phyloP scores from a whole-genome alignment of 2,797 vertebrate genomes.

The Thripadectes ignobilis region DNA sequence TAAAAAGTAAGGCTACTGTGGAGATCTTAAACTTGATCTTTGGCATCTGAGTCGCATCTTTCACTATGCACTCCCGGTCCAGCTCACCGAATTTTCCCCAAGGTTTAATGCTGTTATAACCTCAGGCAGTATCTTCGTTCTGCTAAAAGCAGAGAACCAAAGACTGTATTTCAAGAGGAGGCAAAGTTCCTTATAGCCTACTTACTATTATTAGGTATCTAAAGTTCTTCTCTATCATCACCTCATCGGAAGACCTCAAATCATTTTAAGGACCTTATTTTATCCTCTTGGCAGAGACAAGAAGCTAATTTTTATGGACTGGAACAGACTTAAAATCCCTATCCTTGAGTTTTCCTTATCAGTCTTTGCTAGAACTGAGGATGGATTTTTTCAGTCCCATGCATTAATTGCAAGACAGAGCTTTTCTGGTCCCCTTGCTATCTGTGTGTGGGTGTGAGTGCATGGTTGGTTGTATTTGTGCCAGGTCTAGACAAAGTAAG shows the following conservation, averaged over 20 bases:
- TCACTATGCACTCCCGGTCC: not conserved
- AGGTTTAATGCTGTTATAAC: not conserved
- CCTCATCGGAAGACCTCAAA: slow-evolving; percentile 17
- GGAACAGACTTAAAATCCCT: not conserved
- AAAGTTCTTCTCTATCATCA: slow-evolving; percentile 14
- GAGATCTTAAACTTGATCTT: slow-evolving; percentile 8
- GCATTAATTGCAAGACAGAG: not conserved
- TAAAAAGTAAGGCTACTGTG: not conserved
- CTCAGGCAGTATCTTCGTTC: not conserved
- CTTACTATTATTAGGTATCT: slow-evolving; percentile 46
- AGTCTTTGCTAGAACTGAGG: not conserved
- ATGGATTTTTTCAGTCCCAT: not conserved
- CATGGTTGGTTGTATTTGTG: not conserved
- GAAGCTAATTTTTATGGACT: not conserved
- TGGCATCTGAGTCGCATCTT: not conserved
- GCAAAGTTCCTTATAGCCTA: slow-evolving; percentile 25
- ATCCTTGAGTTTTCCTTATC: slow-evolving; percentile 11
- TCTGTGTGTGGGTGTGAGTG: not conserved
- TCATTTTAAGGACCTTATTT: slow-evolving; percentile 37
- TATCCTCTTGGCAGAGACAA: slow-evolving; percentile 5
- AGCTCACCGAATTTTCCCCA: not conserved
- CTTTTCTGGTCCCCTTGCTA: not conserved
- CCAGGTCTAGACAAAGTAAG: not conserved
- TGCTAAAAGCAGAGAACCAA: slow-evolving; percentile 18
- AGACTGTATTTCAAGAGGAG: slow-evolving; percentile 9